phyloP scores from a whole-genome alignment of 2,113 vertebrate genomes.

The Megaceryle maxima region DNA sequence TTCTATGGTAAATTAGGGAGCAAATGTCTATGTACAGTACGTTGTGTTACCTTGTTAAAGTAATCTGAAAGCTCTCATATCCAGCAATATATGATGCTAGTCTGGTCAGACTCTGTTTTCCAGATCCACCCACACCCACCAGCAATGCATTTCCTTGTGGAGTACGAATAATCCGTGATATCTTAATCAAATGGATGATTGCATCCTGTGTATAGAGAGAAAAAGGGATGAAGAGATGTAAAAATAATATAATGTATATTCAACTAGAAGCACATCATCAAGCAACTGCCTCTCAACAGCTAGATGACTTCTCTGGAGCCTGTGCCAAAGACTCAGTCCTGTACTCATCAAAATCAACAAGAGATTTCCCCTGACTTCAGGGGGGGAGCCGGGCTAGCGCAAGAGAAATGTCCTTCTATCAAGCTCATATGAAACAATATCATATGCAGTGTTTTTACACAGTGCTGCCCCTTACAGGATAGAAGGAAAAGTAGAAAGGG shows the following conservation, averaged over 20 bases:
- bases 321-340: background rate
- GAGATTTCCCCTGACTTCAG: background rate
- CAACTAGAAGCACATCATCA: background rate
- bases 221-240: background rate
- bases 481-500: background rate
- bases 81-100: constrained; percentile 83
- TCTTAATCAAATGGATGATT: constrained; percentile 83
- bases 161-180: constrained; percentile 82
- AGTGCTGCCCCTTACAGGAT: background rate
- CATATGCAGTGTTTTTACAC: background rate
- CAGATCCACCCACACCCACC: constrained; percentile 86
- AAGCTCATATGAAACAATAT: background rate
- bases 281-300: background rate
- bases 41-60: constrained; percentile 78
- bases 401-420: background rate
- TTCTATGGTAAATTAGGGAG: background rate
- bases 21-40: background rate
- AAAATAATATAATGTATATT: background rate
- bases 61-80: constrained; percentile 85
- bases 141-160: constrained; percentile 83
- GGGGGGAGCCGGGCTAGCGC: background rate
- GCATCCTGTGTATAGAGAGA: constrained; percentile 76
- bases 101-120: constrained; percentile 85
- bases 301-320: background rate
- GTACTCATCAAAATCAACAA: background rate